Evolutionary conservation across 2,888 invertebrate species (phyloP).

Genomic region (Agonum fuliginosum): DNA sequence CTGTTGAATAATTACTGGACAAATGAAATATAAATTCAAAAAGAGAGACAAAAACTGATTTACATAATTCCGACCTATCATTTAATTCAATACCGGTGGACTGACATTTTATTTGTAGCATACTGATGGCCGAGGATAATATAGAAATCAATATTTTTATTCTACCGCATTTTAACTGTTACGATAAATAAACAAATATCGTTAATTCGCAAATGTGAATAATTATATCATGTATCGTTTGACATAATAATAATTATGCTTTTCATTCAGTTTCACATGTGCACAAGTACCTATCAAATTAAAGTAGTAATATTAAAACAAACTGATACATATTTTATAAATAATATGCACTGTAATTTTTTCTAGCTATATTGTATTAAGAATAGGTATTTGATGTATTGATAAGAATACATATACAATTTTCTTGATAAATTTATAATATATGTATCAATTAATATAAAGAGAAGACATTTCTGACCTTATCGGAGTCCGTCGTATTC

Average conservation of each 20-base stretch:
- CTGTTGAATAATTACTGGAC: constrained; percentile 35
- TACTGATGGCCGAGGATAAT: constrained; percentile 33
- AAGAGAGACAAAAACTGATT: constrained; percentile 35
- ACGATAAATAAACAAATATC: constrained; percentile 2
- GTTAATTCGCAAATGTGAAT: too few relatives aligned
- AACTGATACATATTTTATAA: too few relatives aligned
- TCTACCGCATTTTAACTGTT: not conserved
- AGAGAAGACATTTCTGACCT: constrained; percentile 79
- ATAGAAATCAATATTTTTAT: constrained; percentile 40
- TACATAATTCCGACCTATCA: constrained; percentile 41
- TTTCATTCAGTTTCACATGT: too few relatives aligned
- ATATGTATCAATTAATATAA: not conserved
- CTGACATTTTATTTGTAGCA: constrained; percentile 38
- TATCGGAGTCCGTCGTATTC: constrained; percentile 95
- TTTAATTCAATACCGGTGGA: constrained; percentile 33
- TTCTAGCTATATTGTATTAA: too few relatives aligned
- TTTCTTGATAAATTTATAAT: not conserved
- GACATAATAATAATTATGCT: too few relatives aligned
- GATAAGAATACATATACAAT: not conserved
- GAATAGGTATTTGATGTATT: not conserved
- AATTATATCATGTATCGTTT: too few relatives aligned
- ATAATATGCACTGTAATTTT: too few relatives aligned
- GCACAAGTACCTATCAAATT: too few relatives aligned
- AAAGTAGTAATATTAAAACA: too few relatives aligned
- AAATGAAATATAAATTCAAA: constrained; percentile 33